Conservation (phyloP, 2,797 vertebrate species). For the Enteromius paludinosus region DNA sequence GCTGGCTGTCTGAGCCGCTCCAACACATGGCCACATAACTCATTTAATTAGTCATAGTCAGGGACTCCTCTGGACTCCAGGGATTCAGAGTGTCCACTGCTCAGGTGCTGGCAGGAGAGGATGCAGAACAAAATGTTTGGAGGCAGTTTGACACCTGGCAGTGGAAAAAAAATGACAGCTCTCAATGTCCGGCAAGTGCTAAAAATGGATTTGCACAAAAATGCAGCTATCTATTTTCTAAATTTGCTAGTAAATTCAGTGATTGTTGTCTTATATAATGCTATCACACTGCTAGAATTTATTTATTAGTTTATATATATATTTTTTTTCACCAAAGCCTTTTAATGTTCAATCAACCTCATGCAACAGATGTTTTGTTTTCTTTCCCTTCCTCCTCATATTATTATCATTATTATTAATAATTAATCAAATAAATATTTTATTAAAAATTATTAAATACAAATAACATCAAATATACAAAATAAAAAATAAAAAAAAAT, state of each 20-base stretch:
- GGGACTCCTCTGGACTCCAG: conserved; percentile 47
- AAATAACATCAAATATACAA: not conserved
- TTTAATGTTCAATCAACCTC: not conserved
- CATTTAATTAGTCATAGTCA: conserved; percentile 60
- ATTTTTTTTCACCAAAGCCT: not conserved
- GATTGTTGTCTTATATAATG: not conserved
- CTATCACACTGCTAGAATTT: not conserved
- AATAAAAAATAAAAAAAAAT: too few relatives aligned
- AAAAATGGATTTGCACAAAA: not conserved
- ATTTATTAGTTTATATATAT: too few relatives aligned
- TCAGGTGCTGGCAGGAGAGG: conserved; percentile 43
- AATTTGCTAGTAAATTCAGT: not conserved
- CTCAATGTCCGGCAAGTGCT: conserved; percentile 4
- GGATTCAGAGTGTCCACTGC: conserved; percentile 43
- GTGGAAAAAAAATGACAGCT: conserved; percentile 17
- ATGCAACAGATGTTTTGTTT: not conserved
- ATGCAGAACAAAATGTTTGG: conserved; percentile 51
- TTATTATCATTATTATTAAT: not conserved
- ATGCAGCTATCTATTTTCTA: not conserved
- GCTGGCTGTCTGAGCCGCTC: conserved; percentile 38
- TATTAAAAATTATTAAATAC: not conserved
- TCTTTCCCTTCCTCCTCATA: not conserved
- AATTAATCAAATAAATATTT: not conserved
- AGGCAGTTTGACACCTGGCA: conserved; percentile 52
- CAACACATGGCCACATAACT: conserved; percentile 41